Conservation (phyloP, 2,888 invertebrate species). For the Ischnus inquisitorius region DNA sequence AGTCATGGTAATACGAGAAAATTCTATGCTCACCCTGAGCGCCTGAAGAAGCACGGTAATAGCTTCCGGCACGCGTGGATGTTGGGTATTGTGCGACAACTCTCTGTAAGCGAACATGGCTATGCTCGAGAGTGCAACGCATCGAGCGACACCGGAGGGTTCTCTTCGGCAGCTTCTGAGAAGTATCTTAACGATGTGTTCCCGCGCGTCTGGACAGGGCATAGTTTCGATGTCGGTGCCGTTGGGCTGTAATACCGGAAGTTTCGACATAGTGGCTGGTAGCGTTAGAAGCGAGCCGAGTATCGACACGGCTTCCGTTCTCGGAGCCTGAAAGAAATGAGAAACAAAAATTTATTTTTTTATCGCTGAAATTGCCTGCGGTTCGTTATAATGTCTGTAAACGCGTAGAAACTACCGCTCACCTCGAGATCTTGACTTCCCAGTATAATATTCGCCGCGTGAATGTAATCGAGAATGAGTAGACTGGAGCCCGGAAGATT, state of each 20-base stretch:
- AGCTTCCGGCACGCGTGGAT: conserved; percentile 89
- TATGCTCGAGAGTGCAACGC: conserved; percentile 95
- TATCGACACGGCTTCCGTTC: conserved; percentile 96
- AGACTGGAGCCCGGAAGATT: conserved; percentile 96
- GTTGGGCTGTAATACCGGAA: conserved; percentile 90
- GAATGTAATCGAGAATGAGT: conserved; percentile 94
- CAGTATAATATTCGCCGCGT: conserved; percentile 95
- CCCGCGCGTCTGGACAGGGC: conserved; percentile 93
- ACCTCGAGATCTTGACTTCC: conserved; percentile 91
- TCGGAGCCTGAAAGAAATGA: conserved; percentile 88
- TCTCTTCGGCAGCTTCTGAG: conserved; percentile 95
- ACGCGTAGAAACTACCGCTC: neutral
- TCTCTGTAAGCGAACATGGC: conserved; percentile 92
- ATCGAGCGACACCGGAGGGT: conserved; percentile 94
- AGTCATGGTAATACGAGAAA: conserved; percentile 15
- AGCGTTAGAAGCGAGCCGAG: conserved; percentile 94
- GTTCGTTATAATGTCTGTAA: too few species aligned
- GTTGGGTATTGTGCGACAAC: conserved; percentile 87
- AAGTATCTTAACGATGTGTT: conserved; percentile 95
- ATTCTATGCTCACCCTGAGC: conserved; percentile 87
- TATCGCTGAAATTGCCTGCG: neutral
- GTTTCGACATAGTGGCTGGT: conserved; percentile 90
- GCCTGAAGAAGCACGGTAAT: conserved; percentile 90
- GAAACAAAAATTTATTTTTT: neutral
- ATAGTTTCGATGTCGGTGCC: conserved; percentile 86